phyloP scores from a whole-genome alignment of 2,888 invertebrate genomes.

The Oligia latruncula region DNA sequence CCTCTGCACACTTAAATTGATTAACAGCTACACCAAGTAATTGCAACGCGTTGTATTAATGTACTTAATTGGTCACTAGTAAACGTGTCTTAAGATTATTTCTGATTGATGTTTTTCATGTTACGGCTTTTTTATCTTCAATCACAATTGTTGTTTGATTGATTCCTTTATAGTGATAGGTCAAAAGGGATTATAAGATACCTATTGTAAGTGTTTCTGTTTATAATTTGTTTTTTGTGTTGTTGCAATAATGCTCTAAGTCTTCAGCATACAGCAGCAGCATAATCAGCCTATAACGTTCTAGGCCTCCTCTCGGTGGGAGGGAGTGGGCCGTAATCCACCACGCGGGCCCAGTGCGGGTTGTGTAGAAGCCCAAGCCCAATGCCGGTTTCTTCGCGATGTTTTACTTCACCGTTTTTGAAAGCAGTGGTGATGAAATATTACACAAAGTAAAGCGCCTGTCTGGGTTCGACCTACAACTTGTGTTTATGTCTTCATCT shows the following conservation, averaged over 20 bases:
- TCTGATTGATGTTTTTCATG: slow-evolving; percentile 10
- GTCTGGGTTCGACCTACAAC: too few species aligned
- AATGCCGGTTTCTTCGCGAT: too few species aligned
- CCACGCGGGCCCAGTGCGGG: too few species aligned
- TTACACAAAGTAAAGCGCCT: too few species aligned
- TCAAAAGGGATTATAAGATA: slow-evolving; percentile 3
- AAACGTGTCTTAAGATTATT: neutral
- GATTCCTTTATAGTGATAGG: neutral
- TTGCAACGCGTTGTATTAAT: slow-evolving; percentile 23
- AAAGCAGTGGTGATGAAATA: too few species aligned
- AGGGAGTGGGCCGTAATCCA: too few species aligned
- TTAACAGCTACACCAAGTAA: slow-evolving; percentile 21
- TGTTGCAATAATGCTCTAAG: neutral
- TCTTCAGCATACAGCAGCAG: neutral
- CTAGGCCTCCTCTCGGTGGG: too few species aligned
- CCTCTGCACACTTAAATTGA: slow-evolving; percentile 11
- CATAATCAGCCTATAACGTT: too few species aligned
- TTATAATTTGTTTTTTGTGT: neutral
- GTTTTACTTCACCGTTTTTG: too few species aligned
- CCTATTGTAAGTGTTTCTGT: neutral
- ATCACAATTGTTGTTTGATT: slow-evolving; percentile 15
- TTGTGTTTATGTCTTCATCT: too few species aligned
- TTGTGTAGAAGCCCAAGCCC: too few species aligned
- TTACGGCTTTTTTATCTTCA: slow-evolving; percentile 1
- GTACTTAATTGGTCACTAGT: slow-evolving; percentile 28